A percentile compares a stretch with the other conserved stretches of the same genome.
phyloP scores from a whole-genome alignment of 2,888 invertebrate species.

The Microctonus brassicae region DNA sequence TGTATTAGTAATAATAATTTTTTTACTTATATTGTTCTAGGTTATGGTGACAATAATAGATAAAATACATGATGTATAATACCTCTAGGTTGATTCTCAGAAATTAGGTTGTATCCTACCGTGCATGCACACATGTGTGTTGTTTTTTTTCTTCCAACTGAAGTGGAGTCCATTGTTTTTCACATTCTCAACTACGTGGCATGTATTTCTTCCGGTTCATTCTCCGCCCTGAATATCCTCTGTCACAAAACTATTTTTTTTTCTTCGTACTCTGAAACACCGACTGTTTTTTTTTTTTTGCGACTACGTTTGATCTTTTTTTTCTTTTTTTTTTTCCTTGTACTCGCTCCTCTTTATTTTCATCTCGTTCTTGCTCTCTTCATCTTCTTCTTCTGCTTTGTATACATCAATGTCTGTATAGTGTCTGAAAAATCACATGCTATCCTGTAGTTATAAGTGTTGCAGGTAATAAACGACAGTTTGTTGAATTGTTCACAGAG shows the following conservation, averaged over 20 bases:
- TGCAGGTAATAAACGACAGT: conserved; percentile 5
- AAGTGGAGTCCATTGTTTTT: conserved; percentile 8
- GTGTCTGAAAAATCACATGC: neutral
- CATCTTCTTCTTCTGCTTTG: neutral
- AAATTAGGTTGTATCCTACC: neutral
- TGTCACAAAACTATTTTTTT: neutral
- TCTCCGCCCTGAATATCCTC: neutral
- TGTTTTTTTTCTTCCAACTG: neutral
- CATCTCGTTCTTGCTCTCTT: neutral
- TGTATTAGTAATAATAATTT: neutral
- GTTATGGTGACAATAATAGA: neutral
- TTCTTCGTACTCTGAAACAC: neutral
- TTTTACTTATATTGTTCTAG: neutral
- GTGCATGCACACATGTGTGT: neutral
- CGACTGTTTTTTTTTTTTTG: conserved; percentile 13
- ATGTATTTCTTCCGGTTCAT: neutral
- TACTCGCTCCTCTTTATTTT: too few species aligned
- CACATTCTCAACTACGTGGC: conserved; percentile 2
- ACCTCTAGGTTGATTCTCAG: neutral
- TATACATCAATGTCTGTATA: neutral
- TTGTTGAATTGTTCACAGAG: neutral
- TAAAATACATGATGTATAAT: neutral
- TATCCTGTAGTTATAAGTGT: neutral
- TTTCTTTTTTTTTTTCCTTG: neutral
- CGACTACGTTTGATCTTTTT: neutral